phyloP scores from a whole-genome alignment of 2,888 invertebrate species.

The Dyspetes luteomarginatus region DNA sequence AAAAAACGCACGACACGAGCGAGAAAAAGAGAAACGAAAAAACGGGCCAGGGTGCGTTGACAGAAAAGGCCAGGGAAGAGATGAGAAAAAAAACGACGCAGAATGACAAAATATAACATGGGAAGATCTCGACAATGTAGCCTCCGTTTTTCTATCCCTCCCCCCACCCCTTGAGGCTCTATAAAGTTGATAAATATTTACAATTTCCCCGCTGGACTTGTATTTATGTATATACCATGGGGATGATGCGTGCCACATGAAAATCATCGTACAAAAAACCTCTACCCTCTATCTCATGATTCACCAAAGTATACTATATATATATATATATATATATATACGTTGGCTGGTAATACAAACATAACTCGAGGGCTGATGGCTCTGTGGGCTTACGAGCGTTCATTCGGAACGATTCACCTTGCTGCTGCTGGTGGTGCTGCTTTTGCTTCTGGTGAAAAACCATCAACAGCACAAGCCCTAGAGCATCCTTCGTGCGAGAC shows the following conservation, averaged over 20 bases:
- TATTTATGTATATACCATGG: slow-evolving; percentile 35
- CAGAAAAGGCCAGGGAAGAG: slow-evolving; percentile 7
- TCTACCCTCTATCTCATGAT: slow-evolving; percentile 31
- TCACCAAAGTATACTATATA: too few species aligned
- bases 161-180: slow-evolving; percentile 66
- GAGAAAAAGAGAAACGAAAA: slow-evolving; percentile 20
- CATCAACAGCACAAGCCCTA: slow-evolving; percentile 39
- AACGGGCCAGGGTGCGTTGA: slow-evolving; percentile 6
- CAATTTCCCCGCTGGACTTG: slow-evolving; percentile 66
- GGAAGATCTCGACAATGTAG: slow-evolving; percentile 51
- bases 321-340: slow-evolving; percentile 2
- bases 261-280: slow-evolving; percentile 45
- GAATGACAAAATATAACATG: slow-evolving; percentile 31
- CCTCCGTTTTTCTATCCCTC: not conserved
- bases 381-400: slow-evolving; percentile 18
- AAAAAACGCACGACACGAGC: slow-evolving; percentile 28
- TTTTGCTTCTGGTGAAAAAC: slow-evolving; percentile 30
- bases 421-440: not conserved
- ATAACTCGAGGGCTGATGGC: slow-evolving; percentile 35
- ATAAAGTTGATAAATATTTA: slow-evolving; percentile 79
- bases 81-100: slow-evolving; percentile 44
- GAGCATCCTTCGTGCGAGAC: slow-evolving; percentile 14
- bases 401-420: slow-evolving; percentile 27
- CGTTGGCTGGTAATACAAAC: slow-evolving; percentile 2
- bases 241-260: slow-evolving; percentile 49